Conservation (phyloP, 2,888 invertebrate genomes). For the Microctonus brassicae region DNA sequence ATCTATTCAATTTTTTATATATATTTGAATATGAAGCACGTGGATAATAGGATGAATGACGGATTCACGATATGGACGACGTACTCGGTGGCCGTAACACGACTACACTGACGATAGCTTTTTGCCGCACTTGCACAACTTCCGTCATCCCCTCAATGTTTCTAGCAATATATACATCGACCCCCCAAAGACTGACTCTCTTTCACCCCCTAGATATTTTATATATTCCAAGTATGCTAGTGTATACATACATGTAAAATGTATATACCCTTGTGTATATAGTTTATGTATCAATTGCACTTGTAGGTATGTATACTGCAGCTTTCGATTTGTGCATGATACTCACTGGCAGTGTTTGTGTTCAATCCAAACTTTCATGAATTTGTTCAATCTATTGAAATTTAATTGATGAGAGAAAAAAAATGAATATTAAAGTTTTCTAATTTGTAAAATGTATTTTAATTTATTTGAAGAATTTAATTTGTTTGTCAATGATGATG, state of each 20-base stretch:
- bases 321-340: background rate
- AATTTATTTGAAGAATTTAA: background rate
- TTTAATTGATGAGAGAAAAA: background rate
- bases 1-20: background rate
- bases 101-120: conserved; percentile 37
- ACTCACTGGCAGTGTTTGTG: too few species aligned
- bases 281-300: too few species aligned
- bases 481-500: background rate
- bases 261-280: too few species aligned
- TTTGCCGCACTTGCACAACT: conserved; percentile 38
- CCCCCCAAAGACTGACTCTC: too few species aligned
- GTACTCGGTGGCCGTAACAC: conserved; percentile 33
- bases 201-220: too few species aligned
- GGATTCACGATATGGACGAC: conserved; percentile 27
- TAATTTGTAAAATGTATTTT: too few species aligned
- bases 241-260: too few species aligned
- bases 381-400: background rate
- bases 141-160: conserved; percentile 24
- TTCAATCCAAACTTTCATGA: background rate
- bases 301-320: background rate
- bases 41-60: conserved; percentile 3
- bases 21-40: conserved; percentile 6
- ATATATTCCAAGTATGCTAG: too few species aligned
- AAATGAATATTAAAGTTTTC: too few species aligned
- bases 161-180: background rate